Evolutionary conservation across 2,888 invertebrate species (phyloP).

Genomic region (Scaeva pyrastri): DNA sequence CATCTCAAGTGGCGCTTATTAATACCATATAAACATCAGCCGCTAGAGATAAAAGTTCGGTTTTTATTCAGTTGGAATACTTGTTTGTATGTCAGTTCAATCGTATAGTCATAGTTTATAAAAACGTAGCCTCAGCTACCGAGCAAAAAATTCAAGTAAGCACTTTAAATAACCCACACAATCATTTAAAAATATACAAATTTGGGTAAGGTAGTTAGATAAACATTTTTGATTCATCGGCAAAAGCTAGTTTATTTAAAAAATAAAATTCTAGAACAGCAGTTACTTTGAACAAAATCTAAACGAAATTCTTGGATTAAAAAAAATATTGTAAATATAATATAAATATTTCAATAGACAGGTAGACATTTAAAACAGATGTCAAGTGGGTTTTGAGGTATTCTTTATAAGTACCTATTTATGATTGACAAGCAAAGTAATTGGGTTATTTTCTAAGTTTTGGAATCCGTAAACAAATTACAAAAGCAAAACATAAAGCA

Average conservation of each 20-base stretch:
- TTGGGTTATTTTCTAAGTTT: constrained; percentile 39
- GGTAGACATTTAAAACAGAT: constrained; percentile 21
- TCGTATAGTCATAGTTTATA: neutral
- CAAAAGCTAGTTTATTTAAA: constrained; percentile 36
- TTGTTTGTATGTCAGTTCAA: neutral
- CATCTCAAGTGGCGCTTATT: constrained; percentile 1
- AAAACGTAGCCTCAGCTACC: neutral
- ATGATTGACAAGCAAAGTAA: constrained; percentile 13
- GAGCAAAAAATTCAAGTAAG: constrained; percentile 20
- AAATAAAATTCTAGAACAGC: too few relatives aligned
- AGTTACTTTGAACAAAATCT: too few relatives aligned
- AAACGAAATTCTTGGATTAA: constrained; percentile 32
- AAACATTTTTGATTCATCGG: constrained; percentile 33
- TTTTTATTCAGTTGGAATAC: neutral
- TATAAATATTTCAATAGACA: constrained; percentile 10
- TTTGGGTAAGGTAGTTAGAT: constrained; percentile 26
- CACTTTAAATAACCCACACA: constrained; percentile 9
- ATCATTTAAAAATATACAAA: constrained; percentile 53
- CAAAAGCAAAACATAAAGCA: neutral
- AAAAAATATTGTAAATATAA: neutral
- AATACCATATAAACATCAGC: too few relatives aligned
- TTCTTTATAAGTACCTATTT: constrained; percentile 1
- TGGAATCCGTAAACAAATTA: constrained; percentile 10
- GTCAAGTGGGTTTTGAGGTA: constrained; percentile 33
- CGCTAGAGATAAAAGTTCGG: neutral